A percentile compares a stretch with the other conserved stretches of the same genome.
These are phyloP conservation scores for Allygus modestus DNA, from an alignment of 2,888 invertebrate species.

Conservation along the genomic window DNA sequence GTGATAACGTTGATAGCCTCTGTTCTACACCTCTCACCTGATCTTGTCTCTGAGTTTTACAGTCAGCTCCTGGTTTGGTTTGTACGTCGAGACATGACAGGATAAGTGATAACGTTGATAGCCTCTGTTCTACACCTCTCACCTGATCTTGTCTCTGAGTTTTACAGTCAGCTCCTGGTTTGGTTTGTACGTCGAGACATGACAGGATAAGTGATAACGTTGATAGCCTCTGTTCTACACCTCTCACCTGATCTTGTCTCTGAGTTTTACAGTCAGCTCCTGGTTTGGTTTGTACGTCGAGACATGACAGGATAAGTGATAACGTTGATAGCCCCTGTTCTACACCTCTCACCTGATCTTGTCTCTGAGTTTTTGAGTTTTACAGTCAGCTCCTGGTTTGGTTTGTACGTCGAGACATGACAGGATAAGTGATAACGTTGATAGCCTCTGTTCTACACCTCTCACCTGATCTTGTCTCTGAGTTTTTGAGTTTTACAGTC, in stretches of 20 bases:
- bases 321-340: too few relatives aligned
- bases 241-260: too few relatives aligned
- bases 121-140: constrained; percentile 41
- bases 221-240: too few relatives aligned
- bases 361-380: too few relatives aligned
- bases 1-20: constrained; percentile 21
- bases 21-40: constrained; percentile 23
- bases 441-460: constrained; percentile 19
- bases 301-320: too few relatives aligned
- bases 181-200: background rate
- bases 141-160: constrained; percentile 11
- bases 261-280: too few relatives aligned
- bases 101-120: constrained; percentile 41
- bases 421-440: constrained; percentile 9
- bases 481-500: background rate
- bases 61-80: too few relatives aligned
- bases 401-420: background rate
- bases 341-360: too few relatives aligned
- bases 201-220: too few relatives aligned
- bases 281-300: too few relatives aligned
- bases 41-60: constrained; percentile 7
- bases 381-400: background rate
- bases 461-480: constrained; percentile 20
- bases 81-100: constrained; percentile 34
- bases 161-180: background rate